Evolutionary conservation across 2,888 invertebrate genomes (phyloP).

Genomic region (Chesias legatella): DNA sequence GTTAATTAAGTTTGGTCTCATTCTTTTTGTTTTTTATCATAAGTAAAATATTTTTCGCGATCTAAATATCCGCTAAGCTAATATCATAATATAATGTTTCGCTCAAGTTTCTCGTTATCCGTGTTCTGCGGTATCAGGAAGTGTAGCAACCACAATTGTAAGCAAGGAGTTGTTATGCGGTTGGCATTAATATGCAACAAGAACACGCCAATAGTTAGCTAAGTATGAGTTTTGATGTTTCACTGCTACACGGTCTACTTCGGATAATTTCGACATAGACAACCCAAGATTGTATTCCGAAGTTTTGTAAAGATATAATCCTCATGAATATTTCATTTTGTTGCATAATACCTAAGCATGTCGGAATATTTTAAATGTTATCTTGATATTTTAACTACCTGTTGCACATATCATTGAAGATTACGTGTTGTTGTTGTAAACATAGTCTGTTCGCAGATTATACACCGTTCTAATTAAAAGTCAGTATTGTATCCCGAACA

Average conservation of each 20-base stretch:
- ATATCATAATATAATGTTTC: too few relatives aligned
- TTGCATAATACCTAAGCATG: conserved; percentile 12
- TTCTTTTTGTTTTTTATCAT: too few relatives aligned
- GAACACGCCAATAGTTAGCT: conserved; percentile 31
- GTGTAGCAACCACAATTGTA: conserved; percentile 60
- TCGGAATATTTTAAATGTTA: conserved; percentile 6
- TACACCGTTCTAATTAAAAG: conserved; percentile 8
- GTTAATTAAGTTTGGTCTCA: too few relatives aligned
- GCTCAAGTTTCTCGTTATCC: conserved; percentile 14
- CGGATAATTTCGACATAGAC: conserved; percentile 32
- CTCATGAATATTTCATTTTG: conserved; percentile 8
- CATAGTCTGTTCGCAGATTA: conserved; percentile 8
- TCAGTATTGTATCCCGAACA: conserved; percentile 2
- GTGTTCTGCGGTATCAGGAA: conserved; percentile 57
- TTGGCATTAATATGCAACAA: conserved; percentile 65
- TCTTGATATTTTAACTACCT: conserved; percentile 10
- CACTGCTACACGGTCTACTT: conserved; percentile 39
- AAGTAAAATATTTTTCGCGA: too few relatives aligned
- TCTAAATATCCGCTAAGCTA: too few relatives aligned
- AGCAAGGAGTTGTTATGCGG: conserved; percentile 55
- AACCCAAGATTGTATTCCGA: conserved; percentile 3
- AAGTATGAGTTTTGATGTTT: conserved; percentile 38
- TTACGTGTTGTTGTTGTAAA: conserved; percentile 18
- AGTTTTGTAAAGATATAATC: conserved; percentile 4
- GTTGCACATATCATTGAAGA: conserved; percentile 7